Base-by-base conservation (phyloP, 2,113 vertebrate genomes). In the Menura novaehollandiae region DNA sequence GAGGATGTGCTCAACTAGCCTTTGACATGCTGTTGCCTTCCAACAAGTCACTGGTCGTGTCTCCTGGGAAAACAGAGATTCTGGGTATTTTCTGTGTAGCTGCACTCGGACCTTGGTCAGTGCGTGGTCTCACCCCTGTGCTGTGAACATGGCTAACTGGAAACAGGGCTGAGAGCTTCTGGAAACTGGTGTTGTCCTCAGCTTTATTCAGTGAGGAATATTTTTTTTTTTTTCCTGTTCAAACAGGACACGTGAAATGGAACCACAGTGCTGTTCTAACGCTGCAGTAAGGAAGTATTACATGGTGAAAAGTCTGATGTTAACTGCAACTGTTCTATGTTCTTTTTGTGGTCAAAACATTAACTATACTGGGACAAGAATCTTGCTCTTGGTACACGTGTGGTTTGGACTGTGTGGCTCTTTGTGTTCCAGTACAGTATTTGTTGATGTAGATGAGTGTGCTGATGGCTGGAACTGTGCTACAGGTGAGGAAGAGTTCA, bases 231-330 rank as follows among this genome's bases (percentile, higher is more conserved):
- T 62, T 10, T 39, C 46, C 35, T 56, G 7, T 80, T 63, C 12
- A 37, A 89, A 39, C 73, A 58, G n/a, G 33, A 26, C 12, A 9
- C 0, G 27, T 84, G 85, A 41, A 67, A 23, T 2, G 2, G 43
- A 74, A 56, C 26, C 0, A 0, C 33, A 39, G n/a, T 0, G 0
- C 32, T 88, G 47, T 22, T 88, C 66, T 56, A 28, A 9, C 4
- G 3, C 27, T 56, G 46, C 49, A n/a, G 33, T 47, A 11, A 85
- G 78, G 74, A 88, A 52, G 16, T 52, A 4, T 35, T 59, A 7
- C 3, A 1, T 12, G 28, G 27, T 12, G 20, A 41, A 58, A 44
- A 37, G 58, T 30, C 64, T 56, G 60, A 19, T 66, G 60, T 43
- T 67, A 67, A 13, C 39, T 71, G 28, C 23, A 33, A 87, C n/a